A percentile compares a stretch with the other conserved stretches of the same genome.
Evolutionary conservation across 1,140 invertebrate species (phyloP).

Genomic region (Dufourea novaeangliae): DNA sequence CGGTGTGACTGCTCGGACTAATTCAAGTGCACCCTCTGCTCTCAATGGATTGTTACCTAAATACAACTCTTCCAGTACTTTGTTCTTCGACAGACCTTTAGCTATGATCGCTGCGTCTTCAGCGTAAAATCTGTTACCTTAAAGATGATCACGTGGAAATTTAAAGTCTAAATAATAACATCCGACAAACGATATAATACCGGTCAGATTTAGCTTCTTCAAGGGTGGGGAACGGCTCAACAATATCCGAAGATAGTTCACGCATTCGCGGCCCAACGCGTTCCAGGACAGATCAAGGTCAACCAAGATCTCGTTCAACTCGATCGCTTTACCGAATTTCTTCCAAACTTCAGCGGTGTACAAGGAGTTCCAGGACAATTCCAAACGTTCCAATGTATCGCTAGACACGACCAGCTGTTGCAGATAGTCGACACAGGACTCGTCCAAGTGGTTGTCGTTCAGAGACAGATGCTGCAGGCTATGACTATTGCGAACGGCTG

Average conservation of each 20-base stretch:
- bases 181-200: slow-evolving; percentile 54
- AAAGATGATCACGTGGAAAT: neutral
- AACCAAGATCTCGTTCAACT: slow-evolving; percentile 62
- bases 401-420: slow-evolving; percentile 66
- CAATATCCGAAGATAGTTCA: slow-evolving; percentile 55
- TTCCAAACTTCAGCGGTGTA: slow-evolving; percentile 66
- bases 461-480: slow-evolving; percentile 73
- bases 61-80: slow-evolving; percentile 63
- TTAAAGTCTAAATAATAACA: neutral
- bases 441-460: slow-evolving; percentile 75
- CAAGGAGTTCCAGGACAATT: slow-evolving; percentile 81
- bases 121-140: slow-evolving; percentile 73
- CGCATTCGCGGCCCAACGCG: slow-evolving; percentile 62
- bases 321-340: slow-evolving; percentile 67
- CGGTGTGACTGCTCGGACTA: slow-evolving; percentile 62
- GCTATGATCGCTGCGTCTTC: slow-evolving; percentile 63
- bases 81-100: slow-evolving; percentile 67
- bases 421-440: slow-evolving; percentile 64
- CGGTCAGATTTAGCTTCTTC: slow-evolving; percentile 64
- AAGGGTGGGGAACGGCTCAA: slow-evolving; percentile 57
- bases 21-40: slow-evolving; percentile 59
- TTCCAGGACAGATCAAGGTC: slow-evolving; percentile 79
- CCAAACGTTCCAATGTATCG: slow-evolving; percentile 72
- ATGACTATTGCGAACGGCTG: slow-evolving; percentile 60
- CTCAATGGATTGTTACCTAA: slow-evolving; percentile 74